Conservation (phyloP, 2,797 vertebrate species). For the Macroramphosus scolopax region DNA sequence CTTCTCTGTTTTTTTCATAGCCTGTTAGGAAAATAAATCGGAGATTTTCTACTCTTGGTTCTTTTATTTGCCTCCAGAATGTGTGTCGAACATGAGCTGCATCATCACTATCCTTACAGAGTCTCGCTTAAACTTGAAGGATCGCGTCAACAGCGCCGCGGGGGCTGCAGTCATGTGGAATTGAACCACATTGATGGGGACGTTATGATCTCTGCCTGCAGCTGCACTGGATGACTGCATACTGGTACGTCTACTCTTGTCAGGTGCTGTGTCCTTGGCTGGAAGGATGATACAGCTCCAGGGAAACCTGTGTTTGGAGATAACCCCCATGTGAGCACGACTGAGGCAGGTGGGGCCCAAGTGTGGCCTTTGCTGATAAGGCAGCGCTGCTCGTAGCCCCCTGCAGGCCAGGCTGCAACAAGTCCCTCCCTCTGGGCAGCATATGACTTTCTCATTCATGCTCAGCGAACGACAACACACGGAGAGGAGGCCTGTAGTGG, state of each 20-base stretch:
- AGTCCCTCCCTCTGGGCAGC: too few species aligned
- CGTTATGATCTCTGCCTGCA: slow-evolving; percentile 19
- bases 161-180: too few species aligned
- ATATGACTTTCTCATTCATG: too few species aligned
- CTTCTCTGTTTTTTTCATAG: slow-evolving; percentile 66
- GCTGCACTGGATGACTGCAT: slow-evolving; percentile 12
- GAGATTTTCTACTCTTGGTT: slow-evolving; percentile 49
- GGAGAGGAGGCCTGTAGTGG: background rate
- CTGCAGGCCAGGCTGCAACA: slow-evolving; percentile 34
- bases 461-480: too few species aligned
- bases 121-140: too few species aligned
- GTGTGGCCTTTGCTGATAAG: slow-evolving; percentile 56
- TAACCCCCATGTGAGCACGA: slow-evolving; percentile 32
- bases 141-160: slow-evolving; percentile 8
- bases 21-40: slow-evolving; percentile 72
- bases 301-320: slow-evolving; percentile 27
- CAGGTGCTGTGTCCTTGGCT: slow-evolving; percentile 15
- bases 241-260: slow-evolving; percentile 3
- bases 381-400: slow-evolving; percentile 21
- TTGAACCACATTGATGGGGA: too few species aligned
- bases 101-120: too few species aligned
- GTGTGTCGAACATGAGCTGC: too few species aligned
- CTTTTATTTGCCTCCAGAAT: background rate
- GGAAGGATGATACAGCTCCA: slow-evolving; percentile 33
- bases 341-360: slow-evolving; percentile 42